A percentile compares a stretch with the other conserved stretches of the same genome.
Conservation (phyloP, 2,113 vertebrate species). For the Aphyosemion australe region DNA sequence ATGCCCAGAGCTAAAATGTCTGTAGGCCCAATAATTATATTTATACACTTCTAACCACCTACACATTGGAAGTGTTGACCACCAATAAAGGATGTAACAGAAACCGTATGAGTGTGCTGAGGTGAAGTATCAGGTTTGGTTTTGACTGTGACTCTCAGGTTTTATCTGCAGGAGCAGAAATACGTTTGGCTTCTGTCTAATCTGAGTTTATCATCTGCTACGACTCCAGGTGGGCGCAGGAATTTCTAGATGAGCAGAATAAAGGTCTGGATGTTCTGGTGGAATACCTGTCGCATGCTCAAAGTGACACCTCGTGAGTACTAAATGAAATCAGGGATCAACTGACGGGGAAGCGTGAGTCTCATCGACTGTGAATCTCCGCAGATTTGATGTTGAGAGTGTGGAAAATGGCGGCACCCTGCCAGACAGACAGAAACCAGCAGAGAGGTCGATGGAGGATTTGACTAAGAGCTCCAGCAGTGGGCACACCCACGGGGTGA, state of each 20-base stretch:
- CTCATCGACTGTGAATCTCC: neutral
- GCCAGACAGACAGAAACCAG: slow-evolving; percentile 79
- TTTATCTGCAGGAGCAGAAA: too few relatives aligned
- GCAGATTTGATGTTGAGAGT: slow-evolving; percentile 86
- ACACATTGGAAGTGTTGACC: too few relatives aligned
- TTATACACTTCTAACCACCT: too few relatives aligned
- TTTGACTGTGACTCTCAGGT: too few relatives aligned
- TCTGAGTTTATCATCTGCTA: too few relatives aligned
- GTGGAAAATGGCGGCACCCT: slow-evolving; percentile 83
- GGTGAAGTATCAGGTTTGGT: too few relatives aligned
- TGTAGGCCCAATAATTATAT: too few relatives aligned
- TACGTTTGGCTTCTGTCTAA: too few relatives aligned
- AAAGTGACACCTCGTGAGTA: slow-evolving; percentile 88
- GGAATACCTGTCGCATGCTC: slow-evolving; percentile 91
- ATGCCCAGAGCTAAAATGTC: too few relatives aligned
- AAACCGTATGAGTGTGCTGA: too few relatives aligned
- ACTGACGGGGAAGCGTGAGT: neutral
- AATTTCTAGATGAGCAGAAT: slow-evolving; percentile 93
- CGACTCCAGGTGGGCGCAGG: slow-evolving; percentile 84
- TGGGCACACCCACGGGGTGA: slow-evolving; percentile 76
- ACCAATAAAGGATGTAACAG: too few relatives aligned
- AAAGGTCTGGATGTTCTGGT: slow-evolving; percentile 92
- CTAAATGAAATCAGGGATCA: neutral
- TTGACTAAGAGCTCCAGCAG: slow-evolving; percentile 79
- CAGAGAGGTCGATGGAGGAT: slow-evolving; percentile 90